Conservation (phyloP, 1,140 invertebrate genomes). For the Orussus abietinus region DNA sequence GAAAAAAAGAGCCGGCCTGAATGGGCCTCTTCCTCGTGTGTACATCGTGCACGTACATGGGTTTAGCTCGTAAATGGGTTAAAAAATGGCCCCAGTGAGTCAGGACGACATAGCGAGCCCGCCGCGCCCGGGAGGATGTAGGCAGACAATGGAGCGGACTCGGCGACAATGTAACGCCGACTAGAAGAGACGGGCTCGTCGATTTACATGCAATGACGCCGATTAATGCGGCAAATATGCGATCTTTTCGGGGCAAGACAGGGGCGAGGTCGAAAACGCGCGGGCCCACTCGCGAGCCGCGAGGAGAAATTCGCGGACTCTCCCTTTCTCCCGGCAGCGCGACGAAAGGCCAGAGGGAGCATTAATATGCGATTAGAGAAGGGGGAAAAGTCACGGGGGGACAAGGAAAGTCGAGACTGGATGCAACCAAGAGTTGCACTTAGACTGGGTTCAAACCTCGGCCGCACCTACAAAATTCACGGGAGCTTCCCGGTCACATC, state of each 20-base stretch:
- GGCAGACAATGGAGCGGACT: constrained; percentile 31
- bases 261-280: constrained; percentile 21
- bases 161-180: constrained; percentile 17
- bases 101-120: constrained; percentile 14
- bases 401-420: too few relatives aligned
- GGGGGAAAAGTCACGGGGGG: too few relatives aligned
- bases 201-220: constrained; percentile 30
- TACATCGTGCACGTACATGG: constrained; percentile 3
- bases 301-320: constrained; percentile 25
- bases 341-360: too few relatives aligned
- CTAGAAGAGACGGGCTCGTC: constrained; percentile 6
- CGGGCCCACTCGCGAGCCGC: constrained; percentile 7
- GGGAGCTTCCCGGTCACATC: too few relatives aligned
- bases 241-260: constrained; percentile 22
- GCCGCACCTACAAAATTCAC: too few relatives aligned
- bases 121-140: constrained; percentile 16
- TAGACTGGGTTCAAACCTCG: too few relatives aligned
- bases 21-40: constrained; percentile 1
- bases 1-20: not conserved
- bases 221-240: constrained; percentile 26
- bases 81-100: constrained; percentile 30
- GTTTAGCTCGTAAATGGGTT: constrained; percentile 26
- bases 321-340: too few relatives aligned
- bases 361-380: too few relatives aligned
- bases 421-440: too few relatives aligned